Evolutionary conservation across 2,888 invertebrate species (phyloP).

Genomic region (Drosophila leonis): DNA sequence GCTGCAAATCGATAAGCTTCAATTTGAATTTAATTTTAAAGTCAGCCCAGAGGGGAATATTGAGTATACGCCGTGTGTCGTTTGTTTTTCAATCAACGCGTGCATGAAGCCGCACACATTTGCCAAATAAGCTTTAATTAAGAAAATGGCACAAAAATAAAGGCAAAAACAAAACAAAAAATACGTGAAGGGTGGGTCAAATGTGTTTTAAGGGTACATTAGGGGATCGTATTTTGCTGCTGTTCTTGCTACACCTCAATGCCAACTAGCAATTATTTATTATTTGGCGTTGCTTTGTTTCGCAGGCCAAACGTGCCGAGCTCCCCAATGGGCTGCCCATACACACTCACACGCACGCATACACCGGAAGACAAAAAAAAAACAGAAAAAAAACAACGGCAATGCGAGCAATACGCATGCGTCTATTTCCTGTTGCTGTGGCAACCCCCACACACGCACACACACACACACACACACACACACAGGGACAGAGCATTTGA

Average conservation of each 20-base stretch:
- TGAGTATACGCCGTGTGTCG: constrained; percentile 66
- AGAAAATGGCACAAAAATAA: constrained; percentile 60
- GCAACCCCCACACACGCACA: constrained; percentile 77
- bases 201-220: constrained; percentile 32
- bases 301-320: constrained; percentile 64
- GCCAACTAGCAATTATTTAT: constrained; percentile 80
- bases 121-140: constrained; percentile 69
- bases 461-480: constrained; percentile 37
- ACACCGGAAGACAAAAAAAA: constrained; percentile 15
- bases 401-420: constrained; percentile 76
- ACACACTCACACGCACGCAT: constrained; percentile 26
- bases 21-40: constrained; percentile 43
- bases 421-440: constrained; percentile 83
- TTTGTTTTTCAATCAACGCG: constrained; percentile 55
- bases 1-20: constrained; percentile 65
- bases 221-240: constrained; percentile 33
- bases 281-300: constrained; percentile 82
- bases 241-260: constrained; percentile 69
- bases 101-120: constrained; percentile 30
- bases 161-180: constrained; percentile 6
- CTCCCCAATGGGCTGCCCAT: constrained; percentile 59
- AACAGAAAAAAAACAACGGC: constrained; percentile 22
- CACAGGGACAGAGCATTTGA: constrained; percentile 62
- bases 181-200: not conserved
- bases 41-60: constrained; percentile 23